A percentile compares a stretch with the other conserved stretches of the same genome.
Conservation (phyloP, 1,140 invertebrate genomes). For the Leptinotarsa texana region DNA sequence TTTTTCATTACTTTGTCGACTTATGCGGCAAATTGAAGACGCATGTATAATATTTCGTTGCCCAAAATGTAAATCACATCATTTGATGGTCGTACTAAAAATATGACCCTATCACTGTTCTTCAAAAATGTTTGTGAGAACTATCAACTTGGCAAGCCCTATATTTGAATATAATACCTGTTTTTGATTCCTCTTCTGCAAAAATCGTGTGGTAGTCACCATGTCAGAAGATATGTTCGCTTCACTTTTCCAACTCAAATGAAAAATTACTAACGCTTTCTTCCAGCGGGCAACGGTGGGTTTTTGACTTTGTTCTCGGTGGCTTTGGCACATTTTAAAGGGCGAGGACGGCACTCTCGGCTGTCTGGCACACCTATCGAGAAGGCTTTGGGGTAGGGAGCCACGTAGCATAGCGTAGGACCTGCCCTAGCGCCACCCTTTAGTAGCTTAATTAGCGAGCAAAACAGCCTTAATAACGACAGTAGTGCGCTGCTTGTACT, state of each 20-base stretch:
- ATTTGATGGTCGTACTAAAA: no score
- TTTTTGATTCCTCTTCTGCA: no score
- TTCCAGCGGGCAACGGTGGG: conserved; percentile 47
- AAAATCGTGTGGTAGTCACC: no score
- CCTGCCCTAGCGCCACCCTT: conserved; percentile 21
- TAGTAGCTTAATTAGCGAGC: conserved; percentile 13
- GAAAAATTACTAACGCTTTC: conserved; percentile 26
- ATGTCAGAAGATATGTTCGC: neutral
- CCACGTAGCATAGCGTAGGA: conserved; percentile 28
- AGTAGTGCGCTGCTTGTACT: conserved; percentile 24
- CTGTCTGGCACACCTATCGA: conserved; percentile 60
- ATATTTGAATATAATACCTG: no score
- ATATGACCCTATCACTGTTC: no score
- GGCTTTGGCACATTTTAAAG: conserved; percentile 48
- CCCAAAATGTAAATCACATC: no score
- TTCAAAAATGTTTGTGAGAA: no score
- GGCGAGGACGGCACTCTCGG: conserved; percentile 62
- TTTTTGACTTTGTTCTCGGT: conserved; percentile 53
- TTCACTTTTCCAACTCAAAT: neutral
- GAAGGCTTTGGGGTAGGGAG: conserved; percentile 47
- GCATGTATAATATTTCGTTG: no score
- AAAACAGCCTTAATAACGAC: neutral
- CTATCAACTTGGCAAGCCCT: no score
- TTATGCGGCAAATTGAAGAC: no score
- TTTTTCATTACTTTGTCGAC: no score